Evolutionary conservation across 1,140 invertebrate species (phyloP), one percentile per base, ranked within the genome.

Genomic region (Calliopsis andreniformis): DNA sequence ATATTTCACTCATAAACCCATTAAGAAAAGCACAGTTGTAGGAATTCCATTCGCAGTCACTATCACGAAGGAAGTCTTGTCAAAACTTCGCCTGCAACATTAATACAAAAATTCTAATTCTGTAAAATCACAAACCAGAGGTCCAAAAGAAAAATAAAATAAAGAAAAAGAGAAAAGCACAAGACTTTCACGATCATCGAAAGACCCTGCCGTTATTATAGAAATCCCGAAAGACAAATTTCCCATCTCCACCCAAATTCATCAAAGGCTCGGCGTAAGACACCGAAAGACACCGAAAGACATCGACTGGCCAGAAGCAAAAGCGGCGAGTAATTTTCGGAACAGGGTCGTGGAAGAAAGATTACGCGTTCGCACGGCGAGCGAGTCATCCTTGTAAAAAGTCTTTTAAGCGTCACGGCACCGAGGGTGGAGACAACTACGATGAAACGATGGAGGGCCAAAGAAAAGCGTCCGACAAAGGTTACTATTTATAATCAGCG

Each of bases 401-500:
- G 58, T 32, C 69, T 25, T 61, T 51, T 39, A 58, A 51, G 45
- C 56, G 67, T 67, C 23, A 76, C 58, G 25, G 18, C 45, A 51
- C 35, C 28, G 58, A 66, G 69, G 59, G 39, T 53, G 75, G 51
- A 72, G 64, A 73, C 83, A 82, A 81, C 69, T 63, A 78, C 70
- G 77, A 72, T 66, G 79, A 78, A 56, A 51, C 56, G 75, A 76
- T 77, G 79, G 80, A 69, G 70, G 78, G 35, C 78, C 82, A 87
- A 85, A 87, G 86, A 86, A 84, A 87, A 84, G 80, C 75, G 78
- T 80, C 82, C 85, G 88, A 89, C 87, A 90, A 90, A 90, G 89
- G 83, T 87, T 89, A 90, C 89, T 90, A 91, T 91, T 90, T 91
- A 91, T 91, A 91, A 87, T 88, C 87, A 79, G 76, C 61, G 62